phyloP scores from a whole-genome alignment of 2,888 invertebrate species.

The Petrophora chlorosata region DNA sequence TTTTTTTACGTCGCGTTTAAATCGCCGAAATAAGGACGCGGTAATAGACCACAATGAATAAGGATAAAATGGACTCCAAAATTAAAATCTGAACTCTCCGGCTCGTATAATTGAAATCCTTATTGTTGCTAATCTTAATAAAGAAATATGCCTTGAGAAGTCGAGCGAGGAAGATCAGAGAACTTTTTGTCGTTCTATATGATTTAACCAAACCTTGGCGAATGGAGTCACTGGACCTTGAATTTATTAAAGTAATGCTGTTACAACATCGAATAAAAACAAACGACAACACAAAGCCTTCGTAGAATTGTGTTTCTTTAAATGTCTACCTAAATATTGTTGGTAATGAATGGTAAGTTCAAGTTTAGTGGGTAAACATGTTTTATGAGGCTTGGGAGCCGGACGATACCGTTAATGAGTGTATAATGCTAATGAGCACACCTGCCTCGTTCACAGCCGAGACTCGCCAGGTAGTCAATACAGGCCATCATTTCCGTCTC shows the following conservation, averaged over 20 bases:
- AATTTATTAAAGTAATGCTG: conserved; percentile 51
- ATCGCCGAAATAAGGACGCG: conserved; percentile 50
- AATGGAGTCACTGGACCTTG: conserved; percentile 62
- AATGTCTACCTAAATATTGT: conserved; percentile 37
- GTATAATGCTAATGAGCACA: conserved; percentile 73
- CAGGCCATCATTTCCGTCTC: conserved; percentile 36
- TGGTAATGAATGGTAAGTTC: conserved; percentile 41
- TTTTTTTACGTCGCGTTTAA: conserved; percentile 52
- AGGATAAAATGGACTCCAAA: conserved; percentile 43
- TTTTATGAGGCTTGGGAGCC: conserved; percentile 50
- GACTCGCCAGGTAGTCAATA: conserved; percentile 30
- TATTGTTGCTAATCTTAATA: conserved; percentile 32
- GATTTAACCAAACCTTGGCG: conserved; percentile 61
- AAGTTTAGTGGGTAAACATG: conserved; percentile 53
- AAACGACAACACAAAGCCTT: conserved; percentile 37
- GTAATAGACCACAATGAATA: conserved; percentile 48
- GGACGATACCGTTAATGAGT: conserved; percentile 71
- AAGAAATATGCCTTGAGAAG: conserved; percentile 42
- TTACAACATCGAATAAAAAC: conserved; percentile 59
- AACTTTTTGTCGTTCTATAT: conserved; percentile 51
- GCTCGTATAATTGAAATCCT: conserved; percentile 35
- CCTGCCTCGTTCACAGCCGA: conserved; percentile 45
- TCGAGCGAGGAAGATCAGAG: conserved; percentile 44
- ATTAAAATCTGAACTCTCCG: conserved; percentile 34
- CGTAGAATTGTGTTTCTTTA: conserved; percentile 26